Percentiles rank a stretch among this genome's conserved stretches.
Conservation (phyloP, 2,113 vertebrate species). For the Hippoglossus stenolepis region DNA sequence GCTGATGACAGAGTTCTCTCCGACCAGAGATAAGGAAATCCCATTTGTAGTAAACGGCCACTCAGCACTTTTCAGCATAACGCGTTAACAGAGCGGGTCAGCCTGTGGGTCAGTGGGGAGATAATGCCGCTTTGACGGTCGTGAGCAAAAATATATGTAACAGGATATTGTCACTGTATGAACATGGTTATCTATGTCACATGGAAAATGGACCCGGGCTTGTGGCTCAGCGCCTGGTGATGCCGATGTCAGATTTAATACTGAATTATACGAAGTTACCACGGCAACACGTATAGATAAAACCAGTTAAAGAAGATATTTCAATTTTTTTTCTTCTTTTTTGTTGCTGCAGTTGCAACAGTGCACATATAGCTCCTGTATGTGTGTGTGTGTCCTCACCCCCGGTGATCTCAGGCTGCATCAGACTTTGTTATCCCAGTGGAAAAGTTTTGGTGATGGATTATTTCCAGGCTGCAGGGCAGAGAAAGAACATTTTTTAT, state of each 20-base stretch:
- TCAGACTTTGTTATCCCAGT: slow-evolving; percentile 8
- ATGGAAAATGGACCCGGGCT: slow-evolving; percentile 11
- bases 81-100: slow-evolving; percentile 63
- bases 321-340: not conserved
- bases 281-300: not conserved
- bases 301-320: not conserved
- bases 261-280: not conserved
- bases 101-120: slow-evolving; percentile 51
- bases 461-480: slow-evolving; percentile 26
- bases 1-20: slow-evolving; percentile 65
- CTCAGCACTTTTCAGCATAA: slow-evolving; percentile 70
- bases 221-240: not conserved
- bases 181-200: slow-evolving; percentile 37
- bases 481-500: slow-evolving; percentile 3
- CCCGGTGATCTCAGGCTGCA: slow-evolving; percentile 20
- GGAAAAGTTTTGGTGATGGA: slow-evolving; percentile 24
- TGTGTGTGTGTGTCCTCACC: not conserved
- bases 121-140: slow-evolving; percentile 50
- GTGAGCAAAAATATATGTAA: slow-evolving; percentile 38
- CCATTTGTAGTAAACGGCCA: slow-evolving; percentile 69
- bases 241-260: slow-evolving; percentile 17
- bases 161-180: slow-evolving; percentile 33
- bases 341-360: not conserved
- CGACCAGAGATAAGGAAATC: slow-evolving; percentile 73
- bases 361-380: slow-evolving; percentile 2